These are phyloP conservation scores for Ophioninae sp. DNA, from an alignment of 2,888 invertebrate species.

Conservation along the genomic window DNA sequence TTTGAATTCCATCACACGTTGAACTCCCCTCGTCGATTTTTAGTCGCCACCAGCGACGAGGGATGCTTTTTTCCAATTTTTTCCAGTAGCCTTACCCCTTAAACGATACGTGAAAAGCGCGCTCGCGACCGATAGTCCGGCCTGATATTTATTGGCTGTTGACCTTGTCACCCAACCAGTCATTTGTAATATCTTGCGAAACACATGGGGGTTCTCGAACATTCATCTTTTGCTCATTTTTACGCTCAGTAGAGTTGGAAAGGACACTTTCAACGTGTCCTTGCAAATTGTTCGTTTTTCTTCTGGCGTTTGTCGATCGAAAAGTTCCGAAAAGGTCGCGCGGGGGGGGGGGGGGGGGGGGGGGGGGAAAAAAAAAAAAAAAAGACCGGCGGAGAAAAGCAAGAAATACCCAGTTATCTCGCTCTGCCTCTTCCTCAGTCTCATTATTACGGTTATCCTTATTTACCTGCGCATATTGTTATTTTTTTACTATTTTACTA, in stretches of 20 bases:
- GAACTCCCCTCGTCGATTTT: too few species aligned
- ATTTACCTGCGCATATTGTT: too few species aligned
- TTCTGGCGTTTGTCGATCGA: background rate
- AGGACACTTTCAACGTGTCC: background rate
- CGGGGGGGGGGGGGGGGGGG: background rate
- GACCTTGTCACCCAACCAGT: conserved; percentile 19
- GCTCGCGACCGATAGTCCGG: background rate
- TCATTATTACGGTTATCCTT: too few species aligned
- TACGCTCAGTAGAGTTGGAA: background rate
- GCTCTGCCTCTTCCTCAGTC: too few species aligned
- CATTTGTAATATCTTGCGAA: conserved; percentile 9
- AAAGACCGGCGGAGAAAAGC: too few species aligned
- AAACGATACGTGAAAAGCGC: background rate
- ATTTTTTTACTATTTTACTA: too few species aligned
- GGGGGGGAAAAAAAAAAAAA: background rate
- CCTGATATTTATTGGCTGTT: conserved; percentile 24
- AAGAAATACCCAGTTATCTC: too few species aligned
- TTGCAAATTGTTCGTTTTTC: conserved; percentile 5
- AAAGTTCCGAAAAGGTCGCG: too few species aligned
- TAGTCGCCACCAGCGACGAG: too few species aligned
- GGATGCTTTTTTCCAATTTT: too few species aligned
- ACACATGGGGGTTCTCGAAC: conserved; percentile 1
- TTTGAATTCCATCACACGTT: too few species aligned
- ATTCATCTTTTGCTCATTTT: conserved; percentile 1
- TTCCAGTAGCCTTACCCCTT: too few species aligned